phyloP scores from a whole-genome alignment of 2,113 vertebrate species.

The Brienomyrus brachyistius region DNA sequence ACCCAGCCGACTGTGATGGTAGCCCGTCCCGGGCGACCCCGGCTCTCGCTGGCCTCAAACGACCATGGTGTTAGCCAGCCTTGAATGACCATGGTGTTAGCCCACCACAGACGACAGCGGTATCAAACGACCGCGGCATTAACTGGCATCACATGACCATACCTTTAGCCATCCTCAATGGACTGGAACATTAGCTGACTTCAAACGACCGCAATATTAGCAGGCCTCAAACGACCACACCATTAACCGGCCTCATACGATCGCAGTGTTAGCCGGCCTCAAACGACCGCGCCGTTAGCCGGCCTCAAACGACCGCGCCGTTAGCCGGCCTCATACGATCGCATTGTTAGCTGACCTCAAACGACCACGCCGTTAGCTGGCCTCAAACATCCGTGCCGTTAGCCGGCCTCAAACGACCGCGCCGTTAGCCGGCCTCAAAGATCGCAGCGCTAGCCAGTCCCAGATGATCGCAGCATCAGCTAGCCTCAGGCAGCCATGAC shows the following conservation, averaged over 20 bases:
- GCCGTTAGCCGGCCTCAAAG: too few species aligned
- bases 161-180: neutral
- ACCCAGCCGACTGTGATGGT: neutral
- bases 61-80: neutral
- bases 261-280: too few species aligned
- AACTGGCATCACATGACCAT: neutral
- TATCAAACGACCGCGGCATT: neutral
- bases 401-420: too few species aligned
- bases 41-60: neutral
- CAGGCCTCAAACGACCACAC: too few species aligned
- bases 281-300: too few species aligned
- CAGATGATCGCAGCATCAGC: neutral
- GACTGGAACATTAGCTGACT: too few species aligned
- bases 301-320: neutral
- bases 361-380: neutral
- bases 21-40: neutral
- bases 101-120: too few species aligned
- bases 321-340: neutral
- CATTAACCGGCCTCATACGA: neutral
- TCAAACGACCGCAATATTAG: too few species aligned
- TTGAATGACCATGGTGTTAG: neutral
- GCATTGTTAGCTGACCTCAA: too few species aligned
- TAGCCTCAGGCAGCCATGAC: neutral
- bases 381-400: neutral
- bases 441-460: neutral